phyloP scores from a whole-genome alignment of 1,140 invertebrate species.

The Zaprionus nigranus region DNA sequence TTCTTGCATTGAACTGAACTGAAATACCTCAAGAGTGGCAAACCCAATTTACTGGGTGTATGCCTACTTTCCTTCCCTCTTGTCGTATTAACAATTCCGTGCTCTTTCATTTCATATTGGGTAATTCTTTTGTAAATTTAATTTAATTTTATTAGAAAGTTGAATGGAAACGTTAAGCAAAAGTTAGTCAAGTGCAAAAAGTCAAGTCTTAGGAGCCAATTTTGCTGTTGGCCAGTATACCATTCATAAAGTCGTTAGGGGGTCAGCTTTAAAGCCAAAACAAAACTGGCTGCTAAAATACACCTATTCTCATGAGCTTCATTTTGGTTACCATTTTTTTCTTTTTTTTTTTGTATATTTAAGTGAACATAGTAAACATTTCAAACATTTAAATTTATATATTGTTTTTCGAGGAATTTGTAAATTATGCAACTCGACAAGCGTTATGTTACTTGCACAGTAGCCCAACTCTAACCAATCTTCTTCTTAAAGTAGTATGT shows the following conservation, averaged over 20 bases:
- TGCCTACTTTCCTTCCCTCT: constrained; percentile 45
- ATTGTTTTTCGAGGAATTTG: constrained; percentile 29
- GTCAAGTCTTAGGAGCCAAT: constrained; percentile 54
- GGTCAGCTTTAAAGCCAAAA: constrained; percentile 55
- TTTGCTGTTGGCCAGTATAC: constrained; percentile 22
- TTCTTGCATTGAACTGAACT: constrained; percentile 33
- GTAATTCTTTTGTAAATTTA: constrained; percentile 4
- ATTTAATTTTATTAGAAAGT: constrained; percentile 10
- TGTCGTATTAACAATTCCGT: constrained; percentile 65
- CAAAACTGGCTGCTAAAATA: constrained; percentile 56
- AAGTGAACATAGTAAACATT: constrained; percentile 34
- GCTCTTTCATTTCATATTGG: constrained; percentile 53
- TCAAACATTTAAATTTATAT: constrained; percentile 33
- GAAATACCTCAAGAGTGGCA: constrained; percentile 13
- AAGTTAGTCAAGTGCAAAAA: constrained; percentile 15
- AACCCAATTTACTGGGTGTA: not conserved
- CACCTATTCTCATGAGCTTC: constrained; percentile 36
- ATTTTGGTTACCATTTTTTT: constrained; percentile 74
- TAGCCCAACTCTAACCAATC: constrained; percentile 63
- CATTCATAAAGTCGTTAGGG: constrained; percentile 23
- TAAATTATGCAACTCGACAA: constrained; percentile 75
- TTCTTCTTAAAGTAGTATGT: constrained; percentile 1
- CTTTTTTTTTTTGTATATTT: constrained; percentile 40
- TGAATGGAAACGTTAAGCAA: constrained; percentile 23
- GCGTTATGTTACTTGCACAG: constrained; percentile 37